Conservation (phyloP, 2,797 vertebrate species). For the Thamnophis elegans region DNA sequence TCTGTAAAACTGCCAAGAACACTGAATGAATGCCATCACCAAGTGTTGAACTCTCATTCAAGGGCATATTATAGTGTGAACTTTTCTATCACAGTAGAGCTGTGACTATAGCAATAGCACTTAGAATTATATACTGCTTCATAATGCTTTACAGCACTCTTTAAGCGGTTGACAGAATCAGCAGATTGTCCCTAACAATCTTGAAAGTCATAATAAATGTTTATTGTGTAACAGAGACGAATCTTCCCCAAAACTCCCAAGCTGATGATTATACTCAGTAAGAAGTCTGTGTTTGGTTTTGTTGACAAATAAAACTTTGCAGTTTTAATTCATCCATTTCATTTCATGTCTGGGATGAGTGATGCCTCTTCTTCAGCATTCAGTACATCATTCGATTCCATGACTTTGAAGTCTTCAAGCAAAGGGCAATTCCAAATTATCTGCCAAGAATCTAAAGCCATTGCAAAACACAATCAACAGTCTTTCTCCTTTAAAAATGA, state of each 20-base stretch:
- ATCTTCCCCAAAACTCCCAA: not conserved
- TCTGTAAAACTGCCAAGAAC: not conserved
- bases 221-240: not conserved
- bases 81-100: not conserved
- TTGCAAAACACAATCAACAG: not conserved
- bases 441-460: not conserved
- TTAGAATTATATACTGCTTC: not conserved
- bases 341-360: conserved; percentile 4
- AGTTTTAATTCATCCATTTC: conserved; percentile 3
- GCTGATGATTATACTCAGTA: not conserved
- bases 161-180: not conserved
- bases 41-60: not conserved
- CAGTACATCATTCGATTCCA: not conserved
- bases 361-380: not conserved
- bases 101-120: not conserved
- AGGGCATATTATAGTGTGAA: not conserved
- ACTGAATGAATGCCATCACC: not conserved
- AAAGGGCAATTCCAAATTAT: not conserved
- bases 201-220: conserved; percentile 15
- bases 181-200: not conserved
- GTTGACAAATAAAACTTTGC: not conserved
- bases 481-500: conserved; percentile 7
- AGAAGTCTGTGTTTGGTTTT: conserved; percentile 14
- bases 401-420: not conserved
- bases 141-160: not conserved